Evolutionary conservation across 2,113 vertebrate genomes (phyloP).

Genomic region (Seriola aureovittata): DNA sequence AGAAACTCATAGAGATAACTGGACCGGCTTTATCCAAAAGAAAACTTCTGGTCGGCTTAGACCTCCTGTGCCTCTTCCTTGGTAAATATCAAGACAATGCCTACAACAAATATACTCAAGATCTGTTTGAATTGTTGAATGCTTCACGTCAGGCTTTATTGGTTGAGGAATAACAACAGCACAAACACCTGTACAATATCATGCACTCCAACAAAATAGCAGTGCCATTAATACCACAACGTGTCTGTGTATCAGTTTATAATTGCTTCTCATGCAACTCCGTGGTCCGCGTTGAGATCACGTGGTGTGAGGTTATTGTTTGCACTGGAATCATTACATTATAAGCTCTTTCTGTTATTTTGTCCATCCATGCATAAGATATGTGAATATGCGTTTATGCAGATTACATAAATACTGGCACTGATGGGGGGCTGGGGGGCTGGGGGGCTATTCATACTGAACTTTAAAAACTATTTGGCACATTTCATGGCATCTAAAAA

Average conservation of each 20-base stretch:
- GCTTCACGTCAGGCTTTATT: background rate
- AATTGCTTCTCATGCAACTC: background rate
- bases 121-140: background rate
- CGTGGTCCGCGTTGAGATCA: background rate
- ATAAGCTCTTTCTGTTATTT: background rate
- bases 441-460: background rate
- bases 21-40: conserved; percentile 70
- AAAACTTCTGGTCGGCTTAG: conserved; percentile 74
- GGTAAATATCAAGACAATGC: conserved; percentile 56
- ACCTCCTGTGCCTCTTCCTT: conserved; percentile 77
- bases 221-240: background rate
- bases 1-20: conserved; percentile 54
- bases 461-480: no score
- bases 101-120: background rate
- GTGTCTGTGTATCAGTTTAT: background rate
- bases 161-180: background rate
- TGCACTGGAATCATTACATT: background rate
- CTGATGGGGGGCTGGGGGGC: background rate
- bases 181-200: background rate
- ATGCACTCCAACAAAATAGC: background rate
- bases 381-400: background rate
- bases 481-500: background rate
- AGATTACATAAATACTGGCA: background rate
- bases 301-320: background rate
- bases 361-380: background rate